Base-by-base conservation (phyloP, 2,797 vertebrate species). In the Argentina silus region DNA sequence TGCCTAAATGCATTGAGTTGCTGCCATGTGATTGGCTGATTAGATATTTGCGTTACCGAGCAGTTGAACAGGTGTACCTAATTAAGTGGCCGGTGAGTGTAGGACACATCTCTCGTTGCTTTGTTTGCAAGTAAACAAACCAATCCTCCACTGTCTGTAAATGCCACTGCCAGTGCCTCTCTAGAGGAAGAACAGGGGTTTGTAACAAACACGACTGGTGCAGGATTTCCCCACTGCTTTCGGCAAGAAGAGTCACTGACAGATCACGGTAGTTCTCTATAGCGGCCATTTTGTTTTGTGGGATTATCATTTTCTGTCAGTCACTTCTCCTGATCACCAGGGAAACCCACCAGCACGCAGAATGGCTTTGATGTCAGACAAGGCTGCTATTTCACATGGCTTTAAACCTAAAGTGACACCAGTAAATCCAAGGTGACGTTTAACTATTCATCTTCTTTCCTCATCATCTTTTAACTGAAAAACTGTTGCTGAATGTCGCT, bases 271-370 rank as follows among this genome's bases (percentile, higher is more conserved):
- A 79, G 81, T 88, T 81, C 66, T 51, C 53, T 45, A 56, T 6
- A 59, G 70, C 67, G 48, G 47, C 73, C 70, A 14, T 77, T 57
- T 70, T 72, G 48, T 69, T 75, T 67, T 84, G 7, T n/a, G 61
- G 83, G 85, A 85, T 89, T 85, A 86, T 83, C 78, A 7, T 87
- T 67, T 85, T 88, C 88, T 91, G 89, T 85, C 87, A 85, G 82
- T 81, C 68, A 86, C 86, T 91, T 63, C 75, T 85, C 87, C 67
- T 56, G 72, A 77, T 77, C 81, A 79, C 78, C 74, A 0, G 74
- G 84, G 77, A 86, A 85, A 87, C 77, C 69, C 77, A 74, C 80
- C 80, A 82, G 81, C 79, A 12, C 79, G 8, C 14, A 62, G 74
- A 83, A 80, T 50, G n/a, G 77, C 80, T 10, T 0, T 17, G 3